Evolutionary conservation across 2,797 vertebrate genomes (phyloP).

Genomic region (Diglossa cyanea): DNA sequence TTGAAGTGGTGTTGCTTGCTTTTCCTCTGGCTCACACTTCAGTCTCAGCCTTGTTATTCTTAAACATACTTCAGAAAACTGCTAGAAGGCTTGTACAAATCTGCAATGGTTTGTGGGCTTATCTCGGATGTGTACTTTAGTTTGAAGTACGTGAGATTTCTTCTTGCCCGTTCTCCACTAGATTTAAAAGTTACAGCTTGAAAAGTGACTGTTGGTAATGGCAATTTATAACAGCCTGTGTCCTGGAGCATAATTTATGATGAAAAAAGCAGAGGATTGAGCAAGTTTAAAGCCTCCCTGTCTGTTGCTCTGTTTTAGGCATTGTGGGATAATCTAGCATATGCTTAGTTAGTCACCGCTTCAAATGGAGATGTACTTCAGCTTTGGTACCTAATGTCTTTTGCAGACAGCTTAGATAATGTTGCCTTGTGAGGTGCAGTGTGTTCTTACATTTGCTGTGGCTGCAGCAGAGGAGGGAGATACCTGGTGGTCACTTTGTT

Average conservation of each 20-base stretch:
- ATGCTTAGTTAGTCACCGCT: background rate
- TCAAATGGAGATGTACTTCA: background rate
- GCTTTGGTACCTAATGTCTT: background rate
- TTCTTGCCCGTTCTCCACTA: background rate
- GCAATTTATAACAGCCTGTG: background rate
- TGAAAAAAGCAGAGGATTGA: conserved; percentile 3
- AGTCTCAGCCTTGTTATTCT: conserved; percentile 33
- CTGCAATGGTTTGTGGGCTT: conserved; percentile 1
- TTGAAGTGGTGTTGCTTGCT: background rate
- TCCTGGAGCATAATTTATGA: conserved; percentile 22
- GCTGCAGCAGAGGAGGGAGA: background rate
- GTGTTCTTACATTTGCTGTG: background rate
- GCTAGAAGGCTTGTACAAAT: background rate
- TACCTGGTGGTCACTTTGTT: background rate
- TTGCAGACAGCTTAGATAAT: background rate
- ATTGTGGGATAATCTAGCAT: background rate
- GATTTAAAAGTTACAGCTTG: conserved; percentile 23
- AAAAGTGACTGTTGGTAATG: background rate
- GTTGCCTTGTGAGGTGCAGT: background rate
- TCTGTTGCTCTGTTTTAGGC: conserved; percentile 12
- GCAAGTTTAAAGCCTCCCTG: background rate
- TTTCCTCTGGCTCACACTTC: conserved; percentile 29
- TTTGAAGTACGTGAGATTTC: conserved; percentile 22
- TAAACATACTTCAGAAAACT: conserved; percentile 25
- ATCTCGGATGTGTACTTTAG: background rate